Percentiles rank a stretch among this genome's conserved stretches.
Evolutionary conservation across 2,797 vertebrate genomes (phyloP).

Genomic region (Parauchenoglanis ngamensis): DNA sequence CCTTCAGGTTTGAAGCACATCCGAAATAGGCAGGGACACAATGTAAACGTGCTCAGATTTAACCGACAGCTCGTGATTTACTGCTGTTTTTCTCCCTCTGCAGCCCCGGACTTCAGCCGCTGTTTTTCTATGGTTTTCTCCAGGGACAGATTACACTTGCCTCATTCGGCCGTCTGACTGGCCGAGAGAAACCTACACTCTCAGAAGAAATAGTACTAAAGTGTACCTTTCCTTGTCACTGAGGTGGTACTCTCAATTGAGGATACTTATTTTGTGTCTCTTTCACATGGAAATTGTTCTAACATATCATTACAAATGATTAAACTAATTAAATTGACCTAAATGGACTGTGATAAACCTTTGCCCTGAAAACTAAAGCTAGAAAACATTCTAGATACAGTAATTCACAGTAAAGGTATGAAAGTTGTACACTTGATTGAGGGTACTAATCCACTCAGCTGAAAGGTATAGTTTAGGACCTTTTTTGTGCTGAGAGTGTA

Average conservation of each 20-base stretch:
- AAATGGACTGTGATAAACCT: not conserved
- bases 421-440: not conserved
- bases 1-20: conserved; percentile 68
- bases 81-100: conserved; percentile 75
- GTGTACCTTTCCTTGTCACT: conserved; percentile 22
- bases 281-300: not conserved
- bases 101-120: conserved; percentile 63
- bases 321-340: not conserved
- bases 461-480: not conserved
- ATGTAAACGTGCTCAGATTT: conserved; percentile 68
- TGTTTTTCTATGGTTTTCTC: conserved; percentile 77
- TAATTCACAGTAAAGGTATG: not conserved
- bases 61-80: conserved; percentile 77
- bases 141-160: conserved; percentile 77
- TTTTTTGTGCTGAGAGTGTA: not conserved
- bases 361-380: not conserved
- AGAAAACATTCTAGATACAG: not conserved
- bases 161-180: conserved; percentile 80
- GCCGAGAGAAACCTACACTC: conserved; percentile 71
- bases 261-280: not conserved
- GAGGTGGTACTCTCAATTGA: not conserved
- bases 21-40: conserved; percentile 67
- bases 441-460: not conserved
- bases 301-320: not conserved
- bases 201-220: conserved; percentile 13